Percentiles rank a stretch among this genome's conserved stretches.
Conservation (phyloP, 2,113 vertebrate species). For the Lethenteron camtschaticum region DNA sequence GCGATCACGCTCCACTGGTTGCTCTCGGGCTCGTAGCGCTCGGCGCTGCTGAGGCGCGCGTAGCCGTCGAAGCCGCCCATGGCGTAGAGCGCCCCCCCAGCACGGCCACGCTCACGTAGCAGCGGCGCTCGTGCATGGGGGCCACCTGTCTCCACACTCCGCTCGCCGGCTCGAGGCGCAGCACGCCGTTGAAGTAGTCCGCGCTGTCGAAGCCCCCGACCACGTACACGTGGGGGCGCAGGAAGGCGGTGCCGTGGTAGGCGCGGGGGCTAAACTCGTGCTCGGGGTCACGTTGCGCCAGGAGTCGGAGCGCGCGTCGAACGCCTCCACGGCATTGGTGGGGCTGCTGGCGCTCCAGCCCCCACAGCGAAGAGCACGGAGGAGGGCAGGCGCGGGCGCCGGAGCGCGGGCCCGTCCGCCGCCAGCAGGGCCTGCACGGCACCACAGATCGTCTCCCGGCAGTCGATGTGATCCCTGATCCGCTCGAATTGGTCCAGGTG, state of each 20-base stretch:
- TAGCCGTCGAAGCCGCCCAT: conserved; percentile 49
- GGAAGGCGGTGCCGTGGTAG: conserved; percentile 23
- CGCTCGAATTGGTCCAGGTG: no score
- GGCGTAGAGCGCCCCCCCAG: conserved; percentile 25
- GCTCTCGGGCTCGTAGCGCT: conserved; percentile 30
- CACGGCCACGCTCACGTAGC: conserved; percentile 36
- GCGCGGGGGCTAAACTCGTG: conserved; percentile 25
- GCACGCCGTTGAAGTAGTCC: conserved; percentile 35
- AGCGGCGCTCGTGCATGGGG: conserved; percentile 38
- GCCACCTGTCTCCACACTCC: conserved; percentile 36
- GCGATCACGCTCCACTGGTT: conserved; percentile 44
- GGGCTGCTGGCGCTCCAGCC: conserved; percentile 34
- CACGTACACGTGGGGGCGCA: conserved; percentile 35
- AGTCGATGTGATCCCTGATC: no score
- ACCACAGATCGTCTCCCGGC: no score
- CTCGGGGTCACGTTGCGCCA: conserved; percentile 31
- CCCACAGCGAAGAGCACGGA: conserved; percentile 32
- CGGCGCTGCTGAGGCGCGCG: conserved; percentile 29
- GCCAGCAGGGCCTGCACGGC: neutral
- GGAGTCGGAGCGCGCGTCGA: conserved; percentile 28
- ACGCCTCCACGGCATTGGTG: conserved; percentile 33
- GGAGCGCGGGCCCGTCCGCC: conserved; percentile 19
- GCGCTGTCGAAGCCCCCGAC: conserved; percentile 36
- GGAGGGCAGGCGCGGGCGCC: conserved; percentile 33
- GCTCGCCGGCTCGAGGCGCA: conserved; percentile 27